A percentile compares a stretch with the other conserved stretches of the same genome.
Evolutionary conservation across 2,888 invertebrate species (phyloP).

Genomic region (Chromoteleia sp.): DNA sequence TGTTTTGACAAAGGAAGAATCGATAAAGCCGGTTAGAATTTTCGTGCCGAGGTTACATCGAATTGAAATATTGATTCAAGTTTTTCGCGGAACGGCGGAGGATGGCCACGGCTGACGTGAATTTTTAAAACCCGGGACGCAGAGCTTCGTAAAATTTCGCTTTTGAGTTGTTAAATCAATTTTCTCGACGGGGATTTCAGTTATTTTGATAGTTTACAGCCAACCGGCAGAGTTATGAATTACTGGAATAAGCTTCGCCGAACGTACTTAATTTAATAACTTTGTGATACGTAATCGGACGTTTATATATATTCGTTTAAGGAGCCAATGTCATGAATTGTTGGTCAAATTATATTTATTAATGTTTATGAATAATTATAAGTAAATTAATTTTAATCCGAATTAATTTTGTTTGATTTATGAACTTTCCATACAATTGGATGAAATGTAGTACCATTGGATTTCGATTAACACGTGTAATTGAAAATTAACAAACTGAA

Average conservation of each 20-base stretch:
- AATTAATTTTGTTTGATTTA: no score
- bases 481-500: no score
- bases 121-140: constrained; percentile 23
- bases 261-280: constrained; percentile 49
- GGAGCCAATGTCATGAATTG: neutral
- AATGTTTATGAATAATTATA: neutral
- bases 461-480: no score
- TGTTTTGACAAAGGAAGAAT: constrained; percentile 10
- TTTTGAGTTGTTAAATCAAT: constrained; percentile 43
- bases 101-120: constrained; percentile 4
- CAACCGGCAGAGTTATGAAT: constrained; percentile 20
- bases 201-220: constrained; percentile 38
- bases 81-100: neutral
- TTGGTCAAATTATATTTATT: constrained; percentile 4
- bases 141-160: constrained; percentile 32
- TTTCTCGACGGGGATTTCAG: constrained; percentile 19
- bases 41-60: constrained; percentile 14
- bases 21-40: constrained; percentile 12
- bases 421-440: no score
- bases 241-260: constrained; percentile 10
- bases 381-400: no score
- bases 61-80: constrained; percentile 49
- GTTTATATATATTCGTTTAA: constrained; percentile 10
- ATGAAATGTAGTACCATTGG: no score
- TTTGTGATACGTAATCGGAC: constrained; percentile 30